A percentile compares a stretch with the other conserved stretches of the same genome.
Conservation (phyloP, 1,140 invertebrate genomes). For the Cotesia vestalis region DNA sequence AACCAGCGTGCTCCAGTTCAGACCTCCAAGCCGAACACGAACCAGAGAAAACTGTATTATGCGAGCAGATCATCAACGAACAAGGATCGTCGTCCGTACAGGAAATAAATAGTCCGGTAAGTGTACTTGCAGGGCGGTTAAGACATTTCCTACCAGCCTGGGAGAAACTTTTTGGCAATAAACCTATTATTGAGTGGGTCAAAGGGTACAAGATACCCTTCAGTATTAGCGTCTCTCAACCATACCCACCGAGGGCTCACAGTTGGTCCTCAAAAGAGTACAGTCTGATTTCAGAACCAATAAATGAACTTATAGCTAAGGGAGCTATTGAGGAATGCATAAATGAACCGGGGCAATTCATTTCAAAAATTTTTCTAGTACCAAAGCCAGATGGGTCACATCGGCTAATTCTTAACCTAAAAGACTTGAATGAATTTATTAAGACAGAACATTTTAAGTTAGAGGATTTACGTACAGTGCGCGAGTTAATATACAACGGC, state of each 20-base stretch:
- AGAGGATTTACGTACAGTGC: not conserved
- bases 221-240: slow-evolving; percentile 7
- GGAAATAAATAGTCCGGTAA: slow-evolving; percentile 27
- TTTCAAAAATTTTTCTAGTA: slow-evolving; percentile 19
- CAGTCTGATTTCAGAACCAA: slow-evolving; percentile 22
- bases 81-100: slow-evolving; percentile 17
- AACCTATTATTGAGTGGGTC: slow-evolving; percentile 3
- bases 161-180: not conserved
- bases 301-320: slow-evolving; percentile 28
- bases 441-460: slow-evolving; percentile 5
- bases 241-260: slow-evolving; percentile 16
- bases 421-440: slow-evolving; percentile 17
- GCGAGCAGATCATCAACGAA: slow-evolving; percentile 24
- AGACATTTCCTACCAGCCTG: slow-evolving; percentile 8
- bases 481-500: not conserved
- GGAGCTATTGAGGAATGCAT: slow-evolving; percentile 35
- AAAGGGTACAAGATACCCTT: slow-evolving; percentile 26
- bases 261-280: slow-evolving; percentile 25
- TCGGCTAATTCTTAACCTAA: slow-evolving; percentile 14
- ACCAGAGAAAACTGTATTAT: not conserved
- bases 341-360: slow-evolving; percentile 35
- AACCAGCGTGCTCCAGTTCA: slow-evolving; percentile 1
- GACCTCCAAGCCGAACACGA: not conserved
- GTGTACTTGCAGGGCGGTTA: not conserved
- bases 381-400: slow-evolving; percentile 1